Conservation (phyloP, 2,113 vertebrate genomes). For the Brachionichthys hirsutus region DNA sequence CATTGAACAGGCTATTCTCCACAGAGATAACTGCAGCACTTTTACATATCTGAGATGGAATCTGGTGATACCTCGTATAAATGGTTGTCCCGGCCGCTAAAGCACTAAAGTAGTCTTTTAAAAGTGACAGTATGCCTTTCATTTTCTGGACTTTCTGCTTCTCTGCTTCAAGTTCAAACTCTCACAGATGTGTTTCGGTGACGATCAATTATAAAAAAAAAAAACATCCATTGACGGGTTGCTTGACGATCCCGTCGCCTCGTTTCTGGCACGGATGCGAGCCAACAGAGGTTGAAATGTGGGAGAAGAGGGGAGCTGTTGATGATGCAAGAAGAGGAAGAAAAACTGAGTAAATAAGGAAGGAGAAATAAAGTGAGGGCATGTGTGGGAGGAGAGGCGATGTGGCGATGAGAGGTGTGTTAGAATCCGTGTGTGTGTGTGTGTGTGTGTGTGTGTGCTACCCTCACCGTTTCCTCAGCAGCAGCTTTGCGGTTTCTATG, state of each 20-base stretch:
- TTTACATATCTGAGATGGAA: not conserved
- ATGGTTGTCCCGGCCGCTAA: too few relatives aligned
- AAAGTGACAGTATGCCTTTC: too few relatives aligned
- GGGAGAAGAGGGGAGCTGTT: constrained; percentile 15
- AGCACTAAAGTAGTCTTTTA: too few relatives aligned
- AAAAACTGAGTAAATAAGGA: constrained; percentile 29
- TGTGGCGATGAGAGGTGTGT: constrained; percentile 42
- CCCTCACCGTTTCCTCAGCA: constrained; percentile 78
- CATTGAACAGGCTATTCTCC: constrained; percentile 53
- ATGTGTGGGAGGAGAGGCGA: constrained; percentile 30
- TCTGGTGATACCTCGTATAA: not conserved
- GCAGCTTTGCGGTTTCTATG: constrained; percentile 80
- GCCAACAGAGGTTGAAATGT: constrained; percentile 12
- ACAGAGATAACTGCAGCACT: too few relatives aligned
- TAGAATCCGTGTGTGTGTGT: constrained; percentile 13
- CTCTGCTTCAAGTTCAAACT: too few relatives aligned
- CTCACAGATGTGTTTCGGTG: too few relatives aligned
- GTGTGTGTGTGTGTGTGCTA: constrained; percentile 49
- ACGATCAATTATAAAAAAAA: too few relatives aligned
- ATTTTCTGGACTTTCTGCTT: not conserved
- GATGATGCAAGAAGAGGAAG: not conserved
- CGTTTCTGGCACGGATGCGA: not conserved
- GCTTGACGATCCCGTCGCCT: constrained; percentile 10
- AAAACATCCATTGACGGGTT: not conserved
- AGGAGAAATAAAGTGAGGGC: constrained; percentile 25